Percentiles rank a stretch among this genome's conserved stretches.
These are phyloP conservation scores for Mormyrus lacerda DNA, from an alignment of 2,113 vertebrate genomes.

Conservation along the genomic window DNA sequence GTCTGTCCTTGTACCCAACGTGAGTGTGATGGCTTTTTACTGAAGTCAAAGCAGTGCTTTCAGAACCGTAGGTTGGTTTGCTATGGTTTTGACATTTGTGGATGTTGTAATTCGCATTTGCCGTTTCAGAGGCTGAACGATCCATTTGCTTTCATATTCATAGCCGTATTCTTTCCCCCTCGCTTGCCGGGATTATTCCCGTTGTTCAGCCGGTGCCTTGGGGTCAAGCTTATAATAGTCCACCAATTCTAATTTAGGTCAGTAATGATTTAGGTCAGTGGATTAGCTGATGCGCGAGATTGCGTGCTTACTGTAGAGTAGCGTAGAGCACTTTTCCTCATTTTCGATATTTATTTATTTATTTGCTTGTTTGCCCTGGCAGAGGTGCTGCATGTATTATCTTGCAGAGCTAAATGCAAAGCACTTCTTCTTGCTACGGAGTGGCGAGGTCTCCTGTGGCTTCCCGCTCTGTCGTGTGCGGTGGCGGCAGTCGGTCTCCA, in stretches of 20 bases:
- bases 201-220: slow-evolving; percentile 33
- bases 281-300: slow-evolving; percentile 31
- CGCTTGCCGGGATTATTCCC: slow-evolving; percentile 14
- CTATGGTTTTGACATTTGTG: slow-evolving; percentile 15
- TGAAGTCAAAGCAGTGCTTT: neutral
- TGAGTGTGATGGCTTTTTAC: slow-evolving; percentile 16
- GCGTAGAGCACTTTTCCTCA: slow-evolving; percentile 12
- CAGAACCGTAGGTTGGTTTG: slow-evolving; percentile 16
- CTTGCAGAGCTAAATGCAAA: neutral
- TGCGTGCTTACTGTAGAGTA: slow-evolving; percentile 6
- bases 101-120: slow-evolving; percentile 26
- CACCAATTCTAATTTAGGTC: slow-evolving; percentile 35
- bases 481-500: neutral
- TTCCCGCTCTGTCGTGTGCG: neutral
- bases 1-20: slow-evolving; percentile 11
- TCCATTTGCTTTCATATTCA: neutral
- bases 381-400: neutral
- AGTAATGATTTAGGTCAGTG: slow-evolving; percentile 16
- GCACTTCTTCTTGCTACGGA: neutral
- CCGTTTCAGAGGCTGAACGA: slow-evolving; percentile 25
- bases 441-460: neutral
- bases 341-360: slow-evolving; percentile 7
- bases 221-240: slow-evolving; percentile 41
- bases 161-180: slow-evolving; percentile 31
- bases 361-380: neutral